Evolutionary conservation across 2,113 vertebrate genomes (phyloP), one percentile per base, ranked within the genome.

Genomic region (Gila orcuttii): DNA sequence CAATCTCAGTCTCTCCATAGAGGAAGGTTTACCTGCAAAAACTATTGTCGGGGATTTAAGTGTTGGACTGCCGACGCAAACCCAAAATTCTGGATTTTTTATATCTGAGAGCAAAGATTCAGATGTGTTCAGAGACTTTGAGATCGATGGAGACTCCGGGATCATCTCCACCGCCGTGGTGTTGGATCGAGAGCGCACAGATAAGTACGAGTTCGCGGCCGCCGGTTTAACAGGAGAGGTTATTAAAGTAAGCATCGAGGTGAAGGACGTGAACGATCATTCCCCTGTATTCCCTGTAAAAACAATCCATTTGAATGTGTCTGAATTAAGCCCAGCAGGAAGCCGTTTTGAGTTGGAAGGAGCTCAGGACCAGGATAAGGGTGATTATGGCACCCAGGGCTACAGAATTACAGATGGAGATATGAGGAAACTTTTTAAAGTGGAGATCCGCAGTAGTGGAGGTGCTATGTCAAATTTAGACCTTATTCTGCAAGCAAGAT

Each of bases 241-340:
- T 91, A 95, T 98, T 55, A 94, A 93, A 90, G 97, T 98, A 88
- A 95, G 91, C 15, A 95, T 99, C 68, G 74, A 87, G 4, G 96
- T 98, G 23, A 87, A 90, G 57, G 97, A 99, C 77, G 96, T 97
- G 75, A 99, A 99, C 85, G 98, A 98, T 89, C 95, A 97, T 79
- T 87, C 94, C 0, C 97, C 98, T 0, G 88, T 91, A 45, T 99
- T 98, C 50, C 94, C 95, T 0, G 89, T 90, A 0, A 91, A 92
- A 39, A 82, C 47, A 11, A 79, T 96, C n/a, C 90, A 89, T 2
- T 88, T 99, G 57, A 91, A 95, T 8, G 86, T 97, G 25, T 98
- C 97, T 0, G 97, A 98, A 83, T 91, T 96, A 75, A 96, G 94
- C 55, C 96, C 96, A 0, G 90, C 90, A 0, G 97, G 97, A 13